Evolutionary conservation across 2,797 vertebrate species (phyloP).

Genomic region (Mus caroli): DNA sequence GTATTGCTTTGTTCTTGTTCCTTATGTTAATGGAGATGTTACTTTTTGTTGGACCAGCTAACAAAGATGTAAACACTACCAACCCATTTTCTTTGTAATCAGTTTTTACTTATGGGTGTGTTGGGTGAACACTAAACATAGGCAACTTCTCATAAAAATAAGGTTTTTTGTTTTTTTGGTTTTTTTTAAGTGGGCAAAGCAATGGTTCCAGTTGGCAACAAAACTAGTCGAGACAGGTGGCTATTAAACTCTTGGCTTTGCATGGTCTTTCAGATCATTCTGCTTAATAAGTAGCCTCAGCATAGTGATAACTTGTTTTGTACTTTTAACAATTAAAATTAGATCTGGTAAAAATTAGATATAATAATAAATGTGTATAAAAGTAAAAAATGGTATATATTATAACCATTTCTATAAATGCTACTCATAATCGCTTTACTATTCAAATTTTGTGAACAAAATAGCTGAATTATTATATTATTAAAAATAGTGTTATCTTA

Average conservation of each 20-base stretch:
- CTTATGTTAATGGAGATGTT: neutral
- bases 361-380: constrained; percentile 18
- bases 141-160: constrained; percentile 27
- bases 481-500: neutral
- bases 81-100: neutral
- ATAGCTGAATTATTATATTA: neutral
- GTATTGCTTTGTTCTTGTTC: constrained; percentile 21
- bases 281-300: constrained; percentile 40
- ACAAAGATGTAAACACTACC: neutral
- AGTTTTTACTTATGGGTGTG: neutral
- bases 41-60: neutral
- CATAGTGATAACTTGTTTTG: constrained; percentile 29
- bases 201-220: neutral
- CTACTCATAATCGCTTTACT: constrained; percentile 17
- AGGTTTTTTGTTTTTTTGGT: neutral
- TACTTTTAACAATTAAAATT: constrained; percentile 48
- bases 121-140: neutral
- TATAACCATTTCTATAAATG: neutral
- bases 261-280: constrained; percentile 38
- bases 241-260: constrained; percentile 55
- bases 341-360: constrained; percentile 17
- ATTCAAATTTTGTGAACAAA: constrained; percentile 17
- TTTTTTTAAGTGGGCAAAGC: neutral
- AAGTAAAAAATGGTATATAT: neutral
- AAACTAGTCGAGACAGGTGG: neutral